phyloP scores from a whole-genome alignment of 2,888 invertebrate genomes.

The Pristionchus fissidentatus region DNA sequence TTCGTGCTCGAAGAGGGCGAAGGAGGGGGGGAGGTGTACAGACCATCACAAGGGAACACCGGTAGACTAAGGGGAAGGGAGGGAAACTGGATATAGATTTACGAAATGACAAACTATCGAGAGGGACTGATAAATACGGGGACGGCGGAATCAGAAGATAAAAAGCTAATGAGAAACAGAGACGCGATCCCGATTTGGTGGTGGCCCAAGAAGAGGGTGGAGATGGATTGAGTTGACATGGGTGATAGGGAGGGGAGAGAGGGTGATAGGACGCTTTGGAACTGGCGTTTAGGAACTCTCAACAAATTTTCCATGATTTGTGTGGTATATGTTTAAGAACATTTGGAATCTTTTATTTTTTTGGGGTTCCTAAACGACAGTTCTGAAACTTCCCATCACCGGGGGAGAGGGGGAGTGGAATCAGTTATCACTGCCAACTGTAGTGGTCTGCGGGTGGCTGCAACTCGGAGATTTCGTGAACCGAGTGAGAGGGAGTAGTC shows the following conservation, averaged over 20 bases:
- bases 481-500: conserved; percentile 17
- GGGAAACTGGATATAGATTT: background rate
- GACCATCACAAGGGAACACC: conserved; percentile 44
- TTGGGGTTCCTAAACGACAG: too few species aligned
- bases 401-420: background rate
- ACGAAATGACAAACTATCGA: background rate
- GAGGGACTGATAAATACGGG: conserved; percentile 5
- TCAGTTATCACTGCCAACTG: background rate
- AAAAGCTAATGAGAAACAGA: background rate
- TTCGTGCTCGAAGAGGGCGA: background rate
- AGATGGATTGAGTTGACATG: conserved; percentile 39
- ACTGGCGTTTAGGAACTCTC: too few species aligned
- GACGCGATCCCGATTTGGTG: conserved; percentile 33
- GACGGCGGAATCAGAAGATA: background rate
- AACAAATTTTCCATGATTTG: too few species aligned
- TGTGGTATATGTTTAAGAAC: background rate
- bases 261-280: too few species aligned
- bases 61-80: conserved; percentile 22
- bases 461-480: conserved; percentile 47
- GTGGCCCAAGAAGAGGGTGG: conserved; percentile 25
- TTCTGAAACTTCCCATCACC: too few species aligned
- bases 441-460: conserved; percentile 40
- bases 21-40: background rate
- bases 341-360: too few species aligned
- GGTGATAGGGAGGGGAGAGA: background rate